Conservation (phyloP, 2,113 vertebrate species). For the Rissa tridactyla region DNA sequence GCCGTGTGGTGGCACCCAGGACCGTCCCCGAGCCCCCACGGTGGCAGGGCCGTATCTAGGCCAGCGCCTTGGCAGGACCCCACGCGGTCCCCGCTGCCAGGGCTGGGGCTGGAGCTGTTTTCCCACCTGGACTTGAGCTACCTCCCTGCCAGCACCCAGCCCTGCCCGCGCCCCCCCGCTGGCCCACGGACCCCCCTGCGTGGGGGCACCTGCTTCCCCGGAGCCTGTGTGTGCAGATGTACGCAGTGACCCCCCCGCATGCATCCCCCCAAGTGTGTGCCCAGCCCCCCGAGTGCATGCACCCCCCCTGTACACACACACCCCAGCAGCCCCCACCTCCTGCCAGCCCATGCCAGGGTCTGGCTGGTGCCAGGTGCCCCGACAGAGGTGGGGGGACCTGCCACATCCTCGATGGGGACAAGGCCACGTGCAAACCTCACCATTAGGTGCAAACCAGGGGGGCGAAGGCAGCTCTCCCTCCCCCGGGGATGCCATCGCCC, state of each 20-base stretch:
- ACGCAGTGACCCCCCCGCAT: not conserved
- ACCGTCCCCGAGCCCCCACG: not conserved
- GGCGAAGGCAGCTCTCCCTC: not conserved
- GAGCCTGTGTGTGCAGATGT: not conserved
- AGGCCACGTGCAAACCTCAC: not conserved
- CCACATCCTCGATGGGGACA: rapidly evolving
- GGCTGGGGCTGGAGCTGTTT: not conserved
- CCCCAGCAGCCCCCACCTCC: not conserved
- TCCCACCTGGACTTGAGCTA: not conserved
- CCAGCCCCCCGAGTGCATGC: not conserved
- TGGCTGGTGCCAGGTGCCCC: not conserved
- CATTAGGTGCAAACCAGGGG: rapidly evolving
- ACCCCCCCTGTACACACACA: rapidly evolving
- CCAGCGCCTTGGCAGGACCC: not conserved
- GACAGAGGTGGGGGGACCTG: not conserved
- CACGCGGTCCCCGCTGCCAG: not conserved
- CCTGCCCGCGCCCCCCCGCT: not conserved
- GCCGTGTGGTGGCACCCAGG: not conserved
- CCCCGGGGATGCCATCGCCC: rapidly evolving
- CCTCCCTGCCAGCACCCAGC: not conserved
- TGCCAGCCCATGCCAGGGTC: not conserved
- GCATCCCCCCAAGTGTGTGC: not conserved
- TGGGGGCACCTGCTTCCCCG: not conserved
- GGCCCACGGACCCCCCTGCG: not conserved
- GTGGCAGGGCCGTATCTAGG: not conserved